Percentiles rank a stretch among this genome's conserved stretches.
phyloP scores from a whole-genome alignment of 1,140 invertebrate species.

The Bombus haemorrhoidalis region DNA sequence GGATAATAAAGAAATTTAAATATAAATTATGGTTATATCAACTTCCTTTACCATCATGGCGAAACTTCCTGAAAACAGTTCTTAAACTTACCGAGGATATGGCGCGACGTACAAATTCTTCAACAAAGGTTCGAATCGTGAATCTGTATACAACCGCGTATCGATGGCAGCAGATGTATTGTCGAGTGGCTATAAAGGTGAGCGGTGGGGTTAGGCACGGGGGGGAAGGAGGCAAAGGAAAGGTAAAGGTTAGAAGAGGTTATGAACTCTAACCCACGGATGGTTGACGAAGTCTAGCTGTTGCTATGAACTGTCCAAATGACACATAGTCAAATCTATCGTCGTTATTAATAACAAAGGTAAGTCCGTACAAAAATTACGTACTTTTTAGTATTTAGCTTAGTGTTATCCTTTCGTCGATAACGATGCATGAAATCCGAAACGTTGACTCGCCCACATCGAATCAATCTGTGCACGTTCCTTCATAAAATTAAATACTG shows the following conservation, averaged over 20 bases:
- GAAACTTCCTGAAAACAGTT: conserved; percentile 6
- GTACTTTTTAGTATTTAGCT: not conserved
- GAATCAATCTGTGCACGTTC: conserved; percentile 42
- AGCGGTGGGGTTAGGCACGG: conserved; percentile 40
- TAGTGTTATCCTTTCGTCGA: conserved; percentile 26
- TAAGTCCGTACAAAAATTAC: conserved; percentile 49
- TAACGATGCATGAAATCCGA: conserved; percentile 36
- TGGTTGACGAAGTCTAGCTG: conserved; percentile 63
- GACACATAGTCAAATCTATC: conserved; percentile 60
- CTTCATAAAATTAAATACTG: not conserved
- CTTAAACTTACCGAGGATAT: not conserved
- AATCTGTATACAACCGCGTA: conserved; percentile 25
- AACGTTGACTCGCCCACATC: conserved; percentile 53
- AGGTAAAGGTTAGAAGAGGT: conserved; percentile 75
- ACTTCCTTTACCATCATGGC: conserved; percentile 37
- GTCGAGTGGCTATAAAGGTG: conserved; percentile 44
- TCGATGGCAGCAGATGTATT: conserved; percentile 57
- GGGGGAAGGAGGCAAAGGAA: conserved; percentile 61
- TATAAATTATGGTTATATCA: not conserved
- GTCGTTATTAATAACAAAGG: conserved; percentile 63
- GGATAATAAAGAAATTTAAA: conserved; percentile 7
- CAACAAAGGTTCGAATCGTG: conserved; percentile 7
- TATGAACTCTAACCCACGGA: conserved; percentile 73
- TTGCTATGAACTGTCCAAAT: conserved; percentile 67
- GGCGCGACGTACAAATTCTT: conserved; percentile 9